phyloP scores from a whole-genome alignment of 2,113 vertebrate genomes.

The Odontophorus gujanensis region DNA sequence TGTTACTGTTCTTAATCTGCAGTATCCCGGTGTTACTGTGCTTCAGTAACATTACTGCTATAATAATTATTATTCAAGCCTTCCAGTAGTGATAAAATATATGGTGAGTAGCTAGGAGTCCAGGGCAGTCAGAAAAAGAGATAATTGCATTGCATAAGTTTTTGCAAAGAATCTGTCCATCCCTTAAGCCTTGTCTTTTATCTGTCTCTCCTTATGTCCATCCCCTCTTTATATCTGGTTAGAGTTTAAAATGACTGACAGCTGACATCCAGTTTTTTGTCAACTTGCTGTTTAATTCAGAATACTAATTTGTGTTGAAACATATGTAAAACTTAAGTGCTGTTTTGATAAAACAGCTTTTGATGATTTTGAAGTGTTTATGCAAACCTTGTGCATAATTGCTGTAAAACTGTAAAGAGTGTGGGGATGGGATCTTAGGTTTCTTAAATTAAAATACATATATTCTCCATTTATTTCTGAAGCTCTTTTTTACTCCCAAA shows the following conservation, averaged over 20 bases:
- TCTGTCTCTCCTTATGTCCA: neutral
- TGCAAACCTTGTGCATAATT: conserved; percentile 71
- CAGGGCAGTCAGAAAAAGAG: neutral
- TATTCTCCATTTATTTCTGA: neutral
- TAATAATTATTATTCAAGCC: neutral
- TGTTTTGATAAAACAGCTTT: conserved; percentile 73
- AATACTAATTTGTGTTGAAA: conserved; percentile 73
- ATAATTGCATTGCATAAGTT: conserved; percentile 10
- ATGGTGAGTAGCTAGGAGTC: neutral
- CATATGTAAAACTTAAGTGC: conserved; percentile 74
- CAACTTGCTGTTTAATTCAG: conserved; percentile 57
- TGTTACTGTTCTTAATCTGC: neutral
- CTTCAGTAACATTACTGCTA: neutral
- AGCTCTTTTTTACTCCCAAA: neutral
- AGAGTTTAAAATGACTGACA: conserved; percentile 43
- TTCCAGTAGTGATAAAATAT: conserved; percentile 1
- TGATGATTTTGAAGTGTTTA: conserved; percentile 77
- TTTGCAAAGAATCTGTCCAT: conserved; percentile 15
- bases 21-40: neutral
- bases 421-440: conserved; percentile 39
- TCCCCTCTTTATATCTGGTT: neutral
- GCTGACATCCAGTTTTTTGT: conserved; percentile 47
- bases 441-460: conserved; percentile 39
- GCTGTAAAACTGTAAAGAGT: conserved; percentile 53
- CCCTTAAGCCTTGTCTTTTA: neutral